Percentiles rank a stretch among this genome's conserved stretches.
Evolutionary conservation across 92 coral and sea anemone species (phyloP).

Genomic region (Porites divaricata): DNA sequence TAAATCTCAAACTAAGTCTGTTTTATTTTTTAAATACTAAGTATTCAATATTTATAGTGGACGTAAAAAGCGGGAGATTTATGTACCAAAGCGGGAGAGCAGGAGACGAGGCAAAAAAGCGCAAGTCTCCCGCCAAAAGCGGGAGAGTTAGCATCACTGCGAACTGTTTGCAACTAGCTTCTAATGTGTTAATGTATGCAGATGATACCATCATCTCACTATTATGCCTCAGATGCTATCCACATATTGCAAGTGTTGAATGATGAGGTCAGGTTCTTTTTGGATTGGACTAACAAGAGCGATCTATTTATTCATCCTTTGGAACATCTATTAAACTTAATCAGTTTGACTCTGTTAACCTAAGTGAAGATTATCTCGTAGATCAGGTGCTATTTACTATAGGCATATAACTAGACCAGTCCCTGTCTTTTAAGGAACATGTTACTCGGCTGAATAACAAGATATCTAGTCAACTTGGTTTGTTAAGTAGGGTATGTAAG

Average conservation of each 20-base stretch:
- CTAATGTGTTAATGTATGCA: constrained; percentile 32
- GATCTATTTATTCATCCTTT: background rate
- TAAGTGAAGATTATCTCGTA: background rate
- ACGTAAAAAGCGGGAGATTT: too few relatives aligned
- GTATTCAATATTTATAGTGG: too few relatives aligned
- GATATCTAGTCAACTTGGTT: constrained; percentile 39
- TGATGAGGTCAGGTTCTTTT: constrained; percentile 30
- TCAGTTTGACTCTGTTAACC: background rate
- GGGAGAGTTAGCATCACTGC: too few relatives aligned
- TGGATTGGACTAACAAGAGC: constrained; percentile 18
- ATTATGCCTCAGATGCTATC: constrained; percentile 2
- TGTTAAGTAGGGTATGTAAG: too few relatives aligned
- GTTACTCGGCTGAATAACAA: constrained; percentile 16
- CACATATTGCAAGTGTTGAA: constrained; percentile 8
- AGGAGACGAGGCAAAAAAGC: too few relatives aligned
- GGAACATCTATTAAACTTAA: background rate
- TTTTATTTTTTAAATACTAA: too few relatives aligned
- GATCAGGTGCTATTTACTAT: constrained; percentile 20
- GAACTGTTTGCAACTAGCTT: constrained; percentile 24
- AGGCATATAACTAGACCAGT: constrained; percentile 34
- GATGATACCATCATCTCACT: constrained; percentile 44
- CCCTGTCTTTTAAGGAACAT: constrained; percentile 32
- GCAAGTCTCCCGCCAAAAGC: too few relatives aligned
- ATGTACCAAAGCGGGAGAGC: too few relatives aligned
- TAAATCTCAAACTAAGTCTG: too few relatives aligned